Base-by-base conservation (phyloP, 2,888 invertebrate species). In the Smittia sp. region DNA sequence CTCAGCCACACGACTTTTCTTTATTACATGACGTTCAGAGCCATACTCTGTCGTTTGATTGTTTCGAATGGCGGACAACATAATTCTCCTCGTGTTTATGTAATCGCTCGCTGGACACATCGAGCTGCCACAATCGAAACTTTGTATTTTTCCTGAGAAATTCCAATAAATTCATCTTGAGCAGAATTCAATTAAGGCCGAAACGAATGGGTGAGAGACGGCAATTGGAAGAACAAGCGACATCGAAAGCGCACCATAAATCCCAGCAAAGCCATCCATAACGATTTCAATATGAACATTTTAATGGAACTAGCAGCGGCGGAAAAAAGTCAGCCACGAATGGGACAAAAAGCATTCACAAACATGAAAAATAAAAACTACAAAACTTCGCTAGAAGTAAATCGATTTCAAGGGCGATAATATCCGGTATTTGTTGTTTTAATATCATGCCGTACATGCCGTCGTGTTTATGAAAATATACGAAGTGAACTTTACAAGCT, bases 391-490 rank as follows among this genome's bases (percentile, higher is more conserved):
- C 69, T 72, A 58, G 62, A 72, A 72, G 72, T 72, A 72, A 72
- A 72, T 72, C 72, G 72, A 72, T 72, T 65, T 72, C 72, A 72
- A 72, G 72, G 72, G 72, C 72, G 52, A 39, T 20, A 62, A 27
- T 72, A 72, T 72, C 72, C 72, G 72, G 72, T 72, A 72, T 72
- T 72, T 72, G 72, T 72, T 72, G 38, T 62, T 58, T 72, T 58
- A 62, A 62, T 62, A 38, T 58, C 46, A 20, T 39, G 24, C n/a
- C 32, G 46, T 69, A 52, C 27, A 69, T 67, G 15, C 52, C 46
- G 46, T 46, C 32, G 46, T 46, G 46, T 46, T 46, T 46, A 46
- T 46, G 11, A 46, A 46, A 46, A 58, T 18, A 58, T 18, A 58
- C 4, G 58, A 18, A 15, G 6, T 46, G n/a, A 46, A 46, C 46